Evolutionary conservation across 2,797 vertebrate species (phyloP).

Genomic region (Schizopygopsis pylzovi): DNA sequence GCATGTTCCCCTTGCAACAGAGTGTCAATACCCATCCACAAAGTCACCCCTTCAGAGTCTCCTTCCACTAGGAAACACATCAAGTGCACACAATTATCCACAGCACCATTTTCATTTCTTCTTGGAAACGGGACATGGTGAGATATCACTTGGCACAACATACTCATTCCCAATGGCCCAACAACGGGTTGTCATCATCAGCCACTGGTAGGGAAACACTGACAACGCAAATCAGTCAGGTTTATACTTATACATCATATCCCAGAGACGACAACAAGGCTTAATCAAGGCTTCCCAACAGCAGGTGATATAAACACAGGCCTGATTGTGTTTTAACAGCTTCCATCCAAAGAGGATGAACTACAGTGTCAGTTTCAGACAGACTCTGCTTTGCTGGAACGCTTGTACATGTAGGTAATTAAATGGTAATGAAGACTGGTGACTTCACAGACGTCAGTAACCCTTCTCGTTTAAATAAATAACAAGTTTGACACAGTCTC

Average conservation of each 20-base stretch:
- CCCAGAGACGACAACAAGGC: slow-evolving; percentile 29
- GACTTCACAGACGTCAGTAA: slow-evolving; percentile 57
- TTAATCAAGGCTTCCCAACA: slow-evolving; percentile 49
- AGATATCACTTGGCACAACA: slow-evolving; percentile 38
- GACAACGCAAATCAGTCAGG: slow-evolving; percentile 7
- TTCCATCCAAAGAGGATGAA: slow-evolving; percentile 50
- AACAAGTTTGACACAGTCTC: slow-evolving; percentile 42
- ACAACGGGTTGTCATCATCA: slow-evolving; percentile 47
- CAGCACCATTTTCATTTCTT: slow-evolving; percentile 41
- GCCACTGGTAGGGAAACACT: slow-evolving; percentile 19
- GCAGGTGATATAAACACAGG: slow-evolving; percentile 40
- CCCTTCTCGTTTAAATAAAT: slow-evolving; percentile 61
- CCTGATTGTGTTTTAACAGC: slow-evolving; percentile 49
- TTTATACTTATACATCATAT: slow-evolving; percentile 6
- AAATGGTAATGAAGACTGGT: slow-evolving; percentile 64
- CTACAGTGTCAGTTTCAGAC: slow-evolving; percentile 52
- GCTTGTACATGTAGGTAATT: slow-evolving; percentile 59
- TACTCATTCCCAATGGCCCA: slow-evolving; percentile 26
- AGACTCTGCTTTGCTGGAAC: slow-evolving; percentile 43
- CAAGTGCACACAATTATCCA: slow-evolving; percentile 31
- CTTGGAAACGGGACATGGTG: slow-evolving; percentile 35
- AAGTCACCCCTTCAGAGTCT: slow-evolving; percentile 71
- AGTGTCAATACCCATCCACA: slow-evolving; percentile 73
- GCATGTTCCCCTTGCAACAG: slow-evolving; percentile 73
- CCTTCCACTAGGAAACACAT: slow-evolving; percentile 45